phyloP scores from a whole-genome alignment of 2,113 vertebrate genomes.

The Sciurus niger region DNA sequence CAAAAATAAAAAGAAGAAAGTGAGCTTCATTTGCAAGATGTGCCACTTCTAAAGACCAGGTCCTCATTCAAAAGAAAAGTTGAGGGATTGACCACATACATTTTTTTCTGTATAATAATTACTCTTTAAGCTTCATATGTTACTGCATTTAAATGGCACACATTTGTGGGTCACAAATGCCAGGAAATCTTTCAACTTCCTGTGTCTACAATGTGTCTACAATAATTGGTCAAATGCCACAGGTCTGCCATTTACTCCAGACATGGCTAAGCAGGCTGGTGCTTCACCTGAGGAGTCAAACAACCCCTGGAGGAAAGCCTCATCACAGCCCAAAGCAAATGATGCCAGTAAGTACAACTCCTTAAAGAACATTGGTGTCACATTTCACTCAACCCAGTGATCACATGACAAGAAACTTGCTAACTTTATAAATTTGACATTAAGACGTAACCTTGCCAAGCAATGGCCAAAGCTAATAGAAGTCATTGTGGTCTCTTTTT shows the following conservation, averaged over 20 bases:
- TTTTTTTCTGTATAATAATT: not conserved
- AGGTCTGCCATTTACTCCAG: not conserved
- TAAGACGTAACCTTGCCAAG: not conserved
- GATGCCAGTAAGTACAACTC: not conserved
- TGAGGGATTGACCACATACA: not conserved
- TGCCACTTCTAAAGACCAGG: not conserved
- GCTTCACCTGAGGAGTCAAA: not conserved
- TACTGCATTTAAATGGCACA: not conserved
- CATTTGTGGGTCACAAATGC: not conserved
- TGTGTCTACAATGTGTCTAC: not conserved
- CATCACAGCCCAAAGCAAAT: not conserved
- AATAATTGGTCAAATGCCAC: not conserved
- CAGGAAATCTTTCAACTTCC: not conserved
- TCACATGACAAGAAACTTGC: not conserved
- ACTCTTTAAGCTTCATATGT: not conserved
- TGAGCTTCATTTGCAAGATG: not conserved
- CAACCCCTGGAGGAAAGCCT: not conserved
- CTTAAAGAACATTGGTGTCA: not conserved
- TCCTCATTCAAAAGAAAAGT: not conserved
- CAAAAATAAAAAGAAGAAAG: not conserved
- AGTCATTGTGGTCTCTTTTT: not conserved
- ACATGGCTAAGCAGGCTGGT: not conserved
- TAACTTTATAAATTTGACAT: conserved; percentile 14
- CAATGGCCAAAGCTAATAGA: not conserved
- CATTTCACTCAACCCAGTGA: not conserved